Conservation (phyloP, 2,888 invertebrate genomes). For the Dilophus febrilis region DNA sequence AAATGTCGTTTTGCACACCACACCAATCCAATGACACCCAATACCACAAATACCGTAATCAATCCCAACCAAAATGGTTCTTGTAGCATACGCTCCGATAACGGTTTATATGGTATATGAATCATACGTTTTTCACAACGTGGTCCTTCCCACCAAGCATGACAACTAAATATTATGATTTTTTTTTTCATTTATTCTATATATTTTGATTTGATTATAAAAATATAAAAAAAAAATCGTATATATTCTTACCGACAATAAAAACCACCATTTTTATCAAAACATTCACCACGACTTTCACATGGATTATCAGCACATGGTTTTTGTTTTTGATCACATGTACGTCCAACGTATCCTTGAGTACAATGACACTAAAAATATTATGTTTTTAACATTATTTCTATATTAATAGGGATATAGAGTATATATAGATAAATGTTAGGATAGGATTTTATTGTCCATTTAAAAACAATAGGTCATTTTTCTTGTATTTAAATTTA, state of each 20-base stretch:
- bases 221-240: background rate
- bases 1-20: constrained; percentile 77
- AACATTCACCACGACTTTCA: constrained; percentile 56
- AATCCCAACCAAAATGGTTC: constrained; percentile 83
- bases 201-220: too few relatives aligned
- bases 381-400: too few relatives aligned
- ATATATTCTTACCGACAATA: constrained; percentile 39
- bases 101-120: constrained; percentile 50
- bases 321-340: constrained; percentile 48
- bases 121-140: constrained; percentile 53
- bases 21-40: constrained; percentile 59
- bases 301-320: constrained; percentile 60
- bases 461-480: too few relatives aligned
- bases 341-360: constrained; percentile 45
- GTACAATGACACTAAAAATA: constrained; percentile 46
- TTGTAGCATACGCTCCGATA: constrained; percentile 66
- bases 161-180: constrained; percentile 31
- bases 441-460: too few relatives aligned
- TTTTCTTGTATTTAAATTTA: too few relatives aligned
- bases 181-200: background rate
- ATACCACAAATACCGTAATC: constrained; percentile 65
- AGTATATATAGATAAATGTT: too few relatives aligned
- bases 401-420: too few relatives aligned
- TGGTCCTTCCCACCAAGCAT: constrained; percentile 55
- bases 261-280: constrained; percentile 46